Evolutionary conservation across 2,797 vertebrate genomes (phyloP).

Genomic region (Scyliorhinus canicula): DNA sequence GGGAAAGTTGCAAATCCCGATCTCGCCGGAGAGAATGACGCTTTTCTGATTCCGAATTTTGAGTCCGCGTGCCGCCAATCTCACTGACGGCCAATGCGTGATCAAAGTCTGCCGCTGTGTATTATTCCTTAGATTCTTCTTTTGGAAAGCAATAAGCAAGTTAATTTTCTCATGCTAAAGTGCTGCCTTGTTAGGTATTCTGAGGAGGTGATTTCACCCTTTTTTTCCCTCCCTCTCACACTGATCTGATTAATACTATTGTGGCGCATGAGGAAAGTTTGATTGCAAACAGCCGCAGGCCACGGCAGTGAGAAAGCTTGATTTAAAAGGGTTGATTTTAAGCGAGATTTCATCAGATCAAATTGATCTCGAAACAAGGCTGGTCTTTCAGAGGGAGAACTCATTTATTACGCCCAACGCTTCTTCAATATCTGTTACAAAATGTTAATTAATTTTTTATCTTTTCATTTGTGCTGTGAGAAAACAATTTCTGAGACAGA

Average conservation of each 20-base stretch:
- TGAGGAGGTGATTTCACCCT: not conserved
- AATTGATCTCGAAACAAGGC: not conserved
- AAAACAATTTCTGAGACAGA: conserved; percentile 21
- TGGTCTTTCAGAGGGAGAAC: not conserved
- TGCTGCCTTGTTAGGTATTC: not conserved
- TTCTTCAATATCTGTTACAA: not conserved
- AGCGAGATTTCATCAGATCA: conserved; percentile 3
- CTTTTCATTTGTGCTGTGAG: not conserved
- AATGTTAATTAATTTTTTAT: conserved; percentile 21
- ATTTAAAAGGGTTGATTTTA: conserved; percentile 22
- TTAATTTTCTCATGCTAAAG: not conserved
- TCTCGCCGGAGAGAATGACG: too few relatives aligned
- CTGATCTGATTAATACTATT: conserved; percentile 18
- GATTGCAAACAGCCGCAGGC: conserved; percentile 21
- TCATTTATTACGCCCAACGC: not conserved
- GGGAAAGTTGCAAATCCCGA: too few relatives aligned
- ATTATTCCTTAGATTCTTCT: not conserved
- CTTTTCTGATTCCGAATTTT: too few relatives aligned
- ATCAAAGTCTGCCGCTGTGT: too few relatives aligned
- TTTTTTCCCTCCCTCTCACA: not conserved
- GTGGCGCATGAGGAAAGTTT: not conserved
- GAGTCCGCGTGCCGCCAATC: too few relatives aligned
- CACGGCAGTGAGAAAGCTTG: not conserved
- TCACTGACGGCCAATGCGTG: too few relatives aligned
- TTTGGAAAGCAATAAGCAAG: not conserved